Conservation (phyloP, 1,140 invertebrate species). For the Globodera rostochiensis region DNA sequence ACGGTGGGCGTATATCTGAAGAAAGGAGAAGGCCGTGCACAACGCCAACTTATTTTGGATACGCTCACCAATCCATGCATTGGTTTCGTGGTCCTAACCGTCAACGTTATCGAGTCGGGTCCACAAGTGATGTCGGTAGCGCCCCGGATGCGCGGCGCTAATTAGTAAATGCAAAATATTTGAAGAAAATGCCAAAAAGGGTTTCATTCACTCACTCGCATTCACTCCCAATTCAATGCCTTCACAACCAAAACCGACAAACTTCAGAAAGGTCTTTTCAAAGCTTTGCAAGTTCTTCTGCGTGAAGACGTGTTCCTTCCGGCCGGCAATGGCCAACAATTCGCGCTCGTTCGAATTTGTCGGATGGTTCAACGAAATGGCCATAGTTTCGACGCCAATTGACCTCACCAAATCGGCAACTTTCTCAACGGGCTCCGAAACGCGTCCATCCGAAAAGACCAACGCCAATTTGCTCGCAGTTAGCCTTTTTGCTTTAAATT, state of each 20-base stretch:
- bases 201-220: slow-evolving; percentile 38
- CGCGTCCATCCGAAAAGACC: slow-evolving; percentile 61
- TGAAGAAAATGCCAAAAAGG: not conserved
- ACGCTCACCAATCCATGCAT: slow-evolving; percentile 60
- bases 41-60: not conserved
- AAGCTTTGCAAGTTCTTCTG: slow-evolving; percentile 58
- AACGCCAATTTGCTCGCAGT: slow-evolving; percentile 56
- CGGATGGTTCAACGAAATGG: slow-evolving; percentile 52
- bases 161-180: slow-evolving; percentile 11
- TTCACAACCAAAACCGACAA: slow-evolving; percentile 62
- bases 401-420: slow-evolving; percentile 35
- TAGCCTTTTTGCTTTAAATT: slow-evolving; percentile 48
- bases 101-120: slow-evolving; percentile 61
- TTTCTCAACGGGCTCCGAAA: slow-evolving; percentile 18
- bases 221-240: slow-evolving; percentile 57
- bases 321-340: slow-evolving; percentile 54
- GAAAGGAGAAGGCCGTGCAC: slow-evolving; percentile 26
- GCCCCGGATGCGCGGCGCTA: slow-evolving; percentile 59
- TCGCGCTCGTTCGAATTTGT: slow-evolving; percentile 56
- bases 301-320: slow-evolving; percentile 56
- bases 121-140: slow-evolving; percentile 61
- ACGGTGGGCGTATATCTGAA: slow-evolving; percentile 35
- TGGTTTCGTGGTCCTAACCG: slow-evolving; percentile 59
- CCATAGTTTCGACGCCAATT: slow-evolving; percentile 46
- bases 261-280: slow-evolving; percentile 59